Percentiles rank a stretch among this genome's conserved stretches.
Evolutionary conservation across 2,888 invertebrate species (phyloP).

Genomic region (Drosophila kanekoi): DNA sequence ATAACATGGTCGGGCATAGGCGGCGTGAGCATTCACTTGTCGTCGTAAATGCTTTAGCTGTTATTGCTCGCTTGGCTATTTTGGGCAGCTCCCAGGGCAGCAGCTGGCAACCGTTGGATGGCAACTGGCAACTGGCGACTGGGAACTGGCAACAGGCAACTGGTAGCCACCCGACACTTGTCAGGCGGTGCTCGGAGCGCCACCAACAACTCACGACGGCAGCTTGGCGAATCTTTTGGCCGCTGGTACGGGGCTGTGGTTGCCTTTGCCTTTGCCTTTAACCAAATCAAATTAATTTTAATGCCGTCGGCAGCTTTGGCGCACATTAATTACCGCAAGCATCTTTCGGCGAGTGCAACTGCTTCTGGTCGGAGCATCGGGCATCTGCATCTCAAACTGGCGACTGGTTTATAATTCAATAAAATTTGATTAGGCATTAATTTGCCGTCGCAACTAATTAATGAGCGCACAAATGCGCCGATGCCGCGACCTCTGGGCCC

Average conservation of each 20-base stretch:
- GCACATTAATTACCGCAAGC: conserved; percentile 61
- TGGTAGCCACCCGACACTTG: conserved; percentile 47
- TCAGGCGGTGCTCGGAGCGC: conserved; percentile 47
- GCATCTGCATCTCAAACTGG: conserved; percentile 13
- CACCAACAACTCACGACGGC: conserved; percentile 41
- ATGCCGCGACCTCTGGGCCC: conserved; percentile 37
- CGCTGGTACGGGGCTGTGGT: conserved; percentile 28
- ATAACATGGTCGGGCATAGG: not conserved
- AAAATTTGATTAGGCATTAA: conserved; percentile 81
- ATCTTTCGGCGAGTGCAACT: not conserved
- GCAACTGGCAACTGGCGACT: conserved; percentile 1
- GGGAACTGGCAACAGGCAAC: conserved; percentile 14
- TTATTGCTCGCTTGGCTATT: conserved; percentile 37
- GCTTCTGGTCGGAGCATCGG: not conserved
- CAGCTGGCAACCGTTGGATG: not conserved
- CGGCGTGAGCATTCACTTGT: not conserved
- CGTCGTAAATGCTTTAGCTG: conserved; percentile 8
- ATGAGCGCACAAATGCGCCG: conserved; percentile 61
- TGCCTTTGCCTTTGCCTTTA: conserved; percentile 34
- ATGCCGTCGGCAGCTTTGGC: conserved; percentile 65
- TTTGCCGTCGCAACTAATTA: conserved; percentile 76
- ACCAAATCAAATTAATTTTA: conserved; percentile 69
- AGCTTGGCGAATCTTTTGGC: conserved; percentile 24
- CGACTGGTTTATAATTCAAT: conserved; percentile 81
- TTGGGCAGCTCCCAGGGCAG: conserved; percentile 21